A percentile compares a stretch with the other conserved stretches of the same genome.
Evolutionary conservation across 2,888 invertebrate species (phyloP).

Genomic region (Gnatocerus cornutus): DNA sequence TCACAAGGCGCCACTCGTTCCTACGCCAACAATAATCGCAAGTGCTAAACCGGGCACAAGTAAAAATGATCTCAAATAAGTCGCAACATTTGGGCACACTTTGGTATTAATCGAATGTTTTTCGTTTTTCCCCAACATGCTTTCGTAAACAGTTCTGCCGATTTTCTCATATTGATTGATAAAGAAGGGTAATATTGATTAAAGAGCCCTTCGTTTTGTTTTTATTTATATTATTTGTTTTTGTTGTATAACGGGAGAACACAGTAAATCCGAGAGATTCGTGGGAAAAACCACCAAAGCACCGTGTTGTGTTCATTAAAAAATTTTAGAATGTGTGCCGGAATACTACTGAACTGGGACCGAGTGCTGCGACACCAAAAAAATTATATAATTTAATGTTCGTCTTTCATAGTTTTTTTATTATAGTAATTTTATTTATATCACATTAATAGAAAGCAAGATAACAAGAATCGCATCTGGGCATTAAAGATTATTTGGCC

Average conservation of each 20-base stretch:
- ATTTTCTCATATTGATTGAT: constrained; percentile 50
- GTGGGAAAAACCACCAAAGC: constrained; percentile 63
- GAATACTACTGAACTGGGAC: constrained; percentile 40
- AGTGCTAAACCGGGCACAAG: constrained; percentile 68
- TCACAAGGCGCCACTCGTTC: constrained; percentile 71
- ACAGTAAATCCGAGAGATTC: constrained; percentile 54
- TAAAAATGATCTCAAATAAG: constrained; percentile 64
- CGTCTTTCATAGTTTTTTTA: constrained; percentile 47
- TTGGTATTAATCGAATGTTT: constrained; percentile 14
- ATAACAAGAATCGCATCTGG: constrained; percentile 29
- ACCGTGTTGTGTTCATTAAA: constrained; percentile 70
- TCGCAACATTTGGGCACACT: constrained; percentile 52
- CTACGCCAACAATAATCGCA: constrained; percentile 73
- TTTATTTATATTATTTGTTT: constrained; percentile 51
- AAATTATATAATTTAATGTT: constrained; percentile 45
- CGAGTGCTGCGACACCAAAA: constrained; percentile 55
- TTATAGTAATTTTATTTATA: constrained; percentile 40
- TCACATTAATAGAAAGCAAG: constrained; percentile 24
- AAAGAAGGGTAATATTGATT: constrained; percentile 65
- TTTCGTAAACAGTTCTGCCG: constrained; percentile 28
- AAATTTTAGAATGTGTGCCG: constrained; percentile 46
- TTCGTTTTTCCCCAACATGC: constrained; percentile 25
- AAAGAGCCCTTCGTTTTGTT: constrained; percentile 63
- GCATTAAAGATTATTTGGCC: constrained; percentile 51
- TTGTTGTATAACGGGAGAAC: constrained; percentile 50